Evolutionary conservation across 2,888 invertebrate genomes (phyloP), one percentile per base, ranked within the genome.

Genomic region (Melinaea marsaeus): DNA sequence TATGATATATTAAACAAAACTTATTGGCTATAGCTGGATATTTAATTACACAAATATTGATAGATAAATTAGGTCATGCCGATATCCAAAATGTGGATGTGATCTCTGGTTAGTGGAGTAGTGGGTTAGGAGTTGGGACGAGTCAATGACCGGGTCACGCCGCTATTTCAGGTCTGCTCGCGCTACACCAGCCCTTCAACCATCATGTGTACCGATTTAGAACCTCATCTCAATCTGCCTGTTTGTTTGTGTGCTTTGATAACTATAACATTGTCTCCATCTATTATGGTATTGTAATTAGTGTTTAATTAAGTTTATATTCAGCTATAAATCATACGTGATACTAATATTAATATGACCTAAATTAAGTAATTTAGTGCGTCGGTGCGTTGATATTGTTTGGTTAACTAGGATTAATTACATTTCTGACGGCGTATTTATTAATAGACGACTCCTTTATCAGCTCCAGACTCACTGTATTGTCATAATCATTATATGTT

Each of bases 121-220:
- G 90, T 90, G 82, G 90, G 88, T 90, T 88, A 90, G 90, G 89
- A 88, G 22, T 22, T 85, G 86, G 88, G 85, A 84, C 86, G 85
- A 90, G 90, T 90, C 90, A 90, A 90, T 83, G 90, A 88, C 90
- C 90, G 90, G 90, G 90, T 90, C 90, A 89, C 84, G 80, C 78
- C 79, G 85, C 86, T 90, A 90, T 90, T 90, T 90, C 82, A 80
- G 88, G 86, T 79, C 81, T 74, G 79, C 80, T 80, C 77, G 75
- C 75, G 72, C 73, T 76, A 72, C 83, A 71, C 74, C 80, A 79
- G 82, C 82, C 81, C 80, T 81, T 80, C 78, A 77, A 84, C 83
- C 84, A 84, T 84, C 84, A 83, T 75, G 79, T 78, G 70, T 75
- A 79, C 83, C 85, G 81, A 87, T 86, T 88, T 84, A 84, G 81